A percentile compares a stretch with the other conserved stretches of the same genome.
phyloP scores from a whole-genome alignment of 2,797 vertebrate genomes.

The Ctenochaetus hawaiiensis region DNA sequence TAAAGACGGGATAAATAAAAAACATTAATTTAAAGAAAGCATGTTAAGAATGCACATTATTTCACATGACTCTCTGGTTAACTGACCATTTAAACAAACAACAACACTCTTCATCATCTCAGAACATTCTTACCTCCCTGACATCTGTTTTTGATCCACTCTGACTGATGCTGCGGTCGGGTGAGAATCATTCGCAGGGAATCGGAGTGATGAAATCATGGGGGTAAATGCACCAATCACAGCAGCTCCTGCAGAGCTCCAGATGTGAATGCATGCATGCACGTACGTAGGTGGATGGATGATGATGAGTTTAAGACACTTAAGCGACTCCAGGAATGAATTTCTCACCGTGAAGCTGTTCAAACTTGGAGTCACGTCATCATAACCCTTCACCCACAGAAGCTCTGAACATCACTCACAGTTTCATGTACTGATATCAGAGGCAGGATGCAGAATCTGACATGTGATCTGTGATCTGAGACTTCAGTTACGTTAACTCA shows the following conservation, averaged over 20 bases:
- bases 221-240: conserved; percentile 48
- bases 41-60: conserved; percentile 19
- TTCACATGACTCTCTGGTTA: conserved; percentile 20
- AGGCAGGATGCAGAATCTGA: conserved; percentile 35
- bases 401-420: conserved; percentile 24
- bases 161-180: conserved; percentile 32
- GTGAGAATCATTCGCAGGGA: conserved; percentile 49
- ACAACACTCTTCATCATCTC: conserved; percentile 2
- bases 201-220: conserved; percentile 62
- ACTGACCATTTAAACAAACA: conserved; percentile 25
- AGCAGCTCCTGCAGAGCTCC: conserved; percentile 57
- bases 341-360: conserved; percentile 39
- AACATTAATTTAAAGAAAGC: conserved; percentile 2
- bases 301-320: conserved; percentile 35
- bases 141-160: conserved; percentile 54
- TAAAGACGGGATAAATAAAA: conserved; percentile 3
- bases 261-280: conserved; percentile 73
- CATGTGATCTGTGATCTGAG: conserved; percentile 42
- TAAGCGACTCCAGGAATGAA: conserved; percentile 33
- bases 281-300: conserved; percentile 3
- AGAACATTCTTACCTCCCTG: conserved; percentile 3
- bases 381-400: conserved; percentile 67
- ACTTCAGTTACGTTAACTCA: conserved; percentile 59
- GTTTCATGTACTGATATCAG: conserved; percentile 25
- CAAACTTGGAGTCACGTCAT: conserved; percentile 55